Base-by-base conservation (phyloP, 1,140 invertebrate species). In the Papilio helenus region DNA sequence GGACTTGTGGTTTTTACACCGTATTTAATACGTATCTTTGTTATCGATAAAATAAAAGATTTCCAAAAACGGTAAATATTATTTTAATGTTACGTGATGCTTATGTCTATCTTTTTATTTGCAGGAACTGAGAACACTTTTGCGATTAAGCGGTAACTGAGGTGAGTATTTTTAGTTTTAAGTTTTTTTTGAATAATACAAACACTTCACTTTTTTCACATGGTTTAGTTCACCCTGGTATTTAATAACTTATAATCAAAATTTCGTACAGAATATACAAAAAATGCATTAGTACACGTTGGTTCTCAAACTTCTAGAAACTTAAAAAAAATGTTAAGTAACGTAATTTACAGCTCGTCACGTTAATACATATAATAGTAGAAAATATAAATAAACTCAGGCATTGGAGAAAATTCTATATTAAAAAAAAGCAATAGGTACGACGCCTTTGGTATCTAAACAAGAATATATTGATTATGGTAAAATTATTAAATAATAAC, bases 101-200 rank as follows among this genome's bases (percentile, higher is more conserved):
- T 76, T 26, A 76, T 76, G 16, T 5, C 23, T 34, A 16, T 65
- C 44, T 26, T 58, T 79, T 39, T 81, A 26, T 76, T 83, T 81
- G 18, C 80, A 83, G 82, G 72, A 18, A 65, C 76, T 81, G 74
- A 58, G 78, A 0, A 58, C 74, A 68, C 68, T 20, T 61, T 65
- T 77, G 80, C n/a, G 49, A 77, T 72, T 10, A 76, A 49, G 23
- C 20, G 14, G 49, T 34, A n/a, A 79, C 79, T 84, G 61, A 82
- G 82, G 83, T 84, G 61, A 84, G 83, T 83, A 72, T 74, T 58
- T 81, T 80, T 78, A 49, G 46, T 18, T 58, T 12, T 20, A n/a
- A n/a, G n/a, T n/a, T n/a, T n/a, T n/a, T n/a, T n/a, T n/a, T n/a
- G n/a, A n/a, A n/a, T n/a, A n/a, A n/a, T n/a, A 55, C 1, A n/a